Base-by-base conservation (phyloP, 2,113 vertebrate genomes). In the Phaethornis superciliosus region DNA sequence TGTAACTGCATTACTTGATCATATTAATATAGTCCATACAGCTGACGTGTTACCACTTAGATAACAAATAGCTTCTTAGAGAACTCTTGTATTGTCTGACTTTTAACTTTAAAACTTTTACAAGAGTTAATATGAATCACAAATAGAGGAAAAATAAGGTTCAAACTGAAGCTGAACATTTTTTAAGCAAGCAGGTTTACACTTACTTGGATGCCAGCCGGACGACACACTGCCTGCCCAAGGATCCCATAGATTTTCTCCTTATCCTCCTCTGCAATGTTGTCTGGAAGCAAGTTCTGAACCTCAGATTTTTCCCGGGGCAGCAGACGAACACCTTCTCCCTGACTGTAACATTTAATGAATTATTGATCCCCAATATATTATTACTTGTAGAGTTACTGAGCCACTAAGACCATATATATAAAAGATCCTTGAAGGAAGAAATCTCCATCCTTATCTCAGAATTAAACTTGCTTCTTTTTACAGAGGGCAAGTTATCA, bases 181-280 rank as follows among this genome's bases (percentile, higher is more conserved):
- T 82, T 87, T 59, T 12, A 70, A 79, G 22, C 9, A 72, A 65
- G 24, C 3, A 58, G 28, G 47, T 95, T 62, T 27, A 33, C 70
- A 88, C 97, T 97, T 94, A 99, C 99, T 98, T 99, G 99, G 96
- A 99, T 99, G 52, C 99, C 99, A 14, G 99, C 99, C 35, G 99
- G 99, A 27, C 99, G 98, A 97, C 99, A 99, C 96, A 99, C 99
- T 64, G 99, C 99, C 93, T 99, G 99, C 16, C 99, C 99, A 35
- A 99, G 98, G 84, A 99, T 99, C 78, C 99, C 98, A 91, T 99
- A 99, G 80, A 99, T 99, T 82, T 98, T 98, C 58, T 99, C 99
- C 78, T 98, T 99, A 91, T 99, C 99, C 89, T 99, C 99, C 88
- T 99, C 98, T 21, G 98, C 98, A 72, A 98, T 96, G 75, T 97